Evolutionary conservation across 2,113 vertebrate genomes (phyloP), one percentile per base, ranked within the genome.

Genomic region (Thalassarche chlororhynchos): DNA sequence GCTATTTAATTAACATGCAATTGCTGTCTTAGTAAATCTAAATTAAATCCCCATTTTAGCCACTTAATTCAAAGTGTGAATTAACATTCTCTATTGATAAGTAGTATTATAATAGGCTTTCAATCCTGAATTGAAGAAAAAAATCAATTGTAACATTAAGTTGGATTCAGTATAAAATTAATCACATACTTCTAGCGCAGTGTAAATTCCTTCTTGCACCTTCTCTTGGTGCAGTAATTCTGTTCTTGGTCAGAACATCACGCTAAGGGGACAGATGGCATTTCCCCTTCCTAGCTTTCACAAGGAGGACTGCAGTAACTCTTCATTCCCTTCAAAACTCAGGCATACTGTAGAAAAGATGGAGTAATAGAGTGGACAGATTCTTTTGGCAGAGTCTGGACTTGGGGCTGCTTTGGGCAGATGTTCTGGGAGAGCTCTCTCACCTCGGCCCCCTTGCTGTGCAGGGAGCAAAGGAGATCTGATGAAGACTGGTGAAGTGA

Each of bases 11-110:
- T 97, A 96, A 96, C 92, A 87, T 95, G 51, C 83, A 97, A 77
- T 87, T 84, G 24, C 34, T 84, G 54, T 94, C 70, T 88, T 91
- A 95, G 87, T 95, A 97, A 97, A 97, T 68, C 70, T 88, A 93
- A 97, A 94, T 98, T 95, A 97, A 97, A 97, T 95, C 51, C 75
- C 79, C 47, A 62, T 96, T 97, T 98, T 92, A 97, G 93, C 82
- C 71, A 88, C 82, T 96, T 96, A 97, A 95, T 86, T 89, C 65
- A 89, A 93, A 97, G 66, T 68, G 38, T 68, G 54, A 95, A 86
- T 97, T 97, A 94, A 94, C 62, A 62, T 55, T 77, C 40, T 92
- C 28, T 96, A 96, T 96, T 72, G 77, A 84, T 79, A 95, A 96
- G 81, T 92, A 78, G 93, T 87, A 68, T 89, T 90, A 90, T 90